phyloP scores from a whole-genome alignment of 92 coral and sea anemone genomes.

The Epizoanthus illoricatus region DNA sequence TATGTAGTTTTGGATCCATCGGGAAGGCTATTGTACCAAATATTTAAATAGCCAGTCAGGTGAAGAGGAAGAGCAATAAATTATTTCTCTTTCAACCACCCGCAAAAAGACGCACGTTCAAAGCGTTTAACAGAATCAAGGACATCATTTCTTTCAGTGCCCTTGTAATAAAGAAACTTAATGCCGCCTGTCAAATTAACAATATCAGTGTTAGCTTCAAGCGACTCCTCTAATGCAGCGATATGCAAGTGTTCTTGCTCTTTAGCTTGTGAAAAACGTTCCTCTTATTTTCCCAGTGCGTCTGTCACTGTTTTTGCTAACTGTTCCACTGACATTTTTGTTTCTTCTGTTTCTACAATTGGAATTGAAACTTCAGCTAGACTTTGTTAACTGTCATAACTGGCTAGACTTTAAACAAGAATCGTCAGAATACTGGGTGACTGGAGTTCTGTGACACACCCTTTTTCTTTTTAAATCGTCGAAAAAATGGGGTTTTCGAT shows the following conservation, averaged over 20 bases:
- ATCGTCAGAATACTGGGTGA: no score
- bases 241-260: not conserved
- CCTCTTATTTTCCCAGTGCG: not conserved
- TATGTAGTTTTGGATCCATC: not conserved
- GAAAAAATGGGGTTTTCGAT: no score
- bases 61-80: conserved; percentile 8
- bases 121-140: not conserved
- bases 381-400: no score
- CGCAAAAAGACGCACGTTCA: conserved; percentile 1
- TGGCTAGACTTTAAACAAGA: no score
- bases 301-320: not conserved
- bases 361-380: no score
- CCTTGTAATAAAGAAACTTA: not conserved
- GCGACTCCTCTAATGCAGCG: not conserved
- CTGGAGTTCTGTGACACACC: no score
- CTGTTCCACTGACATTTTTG: not conserved
- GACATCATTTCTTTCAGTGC: not conserved
- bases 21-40: conserved; percentile 21
- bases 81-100: conserved; percentile 23
- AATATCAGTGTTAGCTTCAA: not conserved
- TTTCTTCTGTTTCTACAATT: no score
- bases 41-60: not conserved
- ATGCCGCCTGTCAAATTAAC: conserved; percentile 1
- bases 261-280: not conserved
- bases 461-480: no score